These are phyloP conservation scores for Teleogryllus oceanicus DNA, from an alignment of 2,888 invertebrate species.

Conservation along the genomic window DNA sequence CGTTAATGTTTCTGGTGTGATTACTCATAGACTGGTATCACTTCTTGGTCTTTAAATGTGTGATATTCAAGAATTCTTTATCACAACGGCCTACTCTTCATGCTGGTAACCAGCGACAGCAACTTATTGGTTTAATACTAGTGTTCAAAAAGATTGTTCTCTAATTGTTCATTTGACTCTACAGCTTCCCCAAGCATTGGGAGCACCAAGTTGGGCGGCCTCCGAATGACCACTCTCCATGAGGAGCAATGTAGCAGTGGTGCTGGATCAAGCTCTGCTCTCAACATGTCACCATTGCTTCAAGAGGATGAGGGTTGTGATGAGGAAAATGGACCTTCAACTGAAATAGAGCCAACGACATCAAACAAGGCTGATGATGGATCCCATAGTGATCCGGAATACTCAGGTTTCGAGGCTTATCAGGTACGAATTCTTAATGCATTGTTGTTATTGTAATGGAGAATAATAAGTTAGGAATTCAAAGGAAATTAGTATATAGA, in stretches of 20 bases:
- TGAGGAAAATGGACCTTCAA: slow-evolving; percentile 43
- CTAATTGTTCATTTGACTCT: slow-evolving; percentile 37
- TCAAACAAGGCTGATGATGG: slow-evolving; percentile 31
- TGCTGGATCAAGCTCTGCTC: slow-evolving; percentile 31
- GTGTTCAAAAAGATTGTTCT: too few relatives aligned
- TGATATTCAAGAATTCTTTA: too few relatives aligned
- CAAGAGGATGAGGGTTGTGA: slow-evolving; percentile 42
- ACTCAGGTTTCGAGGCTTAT: slow-evolving; percentile 47
- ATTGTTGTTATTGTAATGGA: neutral
- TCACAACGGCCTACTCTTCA: too few relatives aligned
- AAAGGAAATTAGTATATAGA: too few relatives aligned
- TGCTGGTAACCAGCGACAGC: too few relatives aligned
- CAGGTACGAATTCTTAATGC: slow-evolving; percentile 39
- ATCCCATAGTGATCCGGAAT: slow-evolving; percentile 49
- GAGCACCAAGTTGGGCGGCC: slow-evolving; percentile 75
- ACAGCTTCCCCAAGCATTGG: slow-evolving; percentile 73
- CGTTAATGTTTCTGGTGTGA: too few relatives aligned
- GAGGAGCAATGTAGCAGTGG: slow-evolving; percentile 63
- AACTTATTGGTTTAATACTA: too few relatives aligned
- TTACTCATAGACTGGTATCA: too few relatives aligned
- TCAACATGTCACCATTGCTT: slow-evolving; percentile 41
- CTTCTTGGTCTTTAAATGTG: too few relatives aligned
- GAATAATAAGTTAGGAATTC: too few relatives aligned
- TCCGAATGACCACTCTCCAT: slow-evolving; percentile 88
- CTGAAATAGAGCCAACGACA: neutral